Base-by-base conservation (phyloP, 1,140 invertebrate genomes). In the Mycetomoellerius zeteki region DNA sequence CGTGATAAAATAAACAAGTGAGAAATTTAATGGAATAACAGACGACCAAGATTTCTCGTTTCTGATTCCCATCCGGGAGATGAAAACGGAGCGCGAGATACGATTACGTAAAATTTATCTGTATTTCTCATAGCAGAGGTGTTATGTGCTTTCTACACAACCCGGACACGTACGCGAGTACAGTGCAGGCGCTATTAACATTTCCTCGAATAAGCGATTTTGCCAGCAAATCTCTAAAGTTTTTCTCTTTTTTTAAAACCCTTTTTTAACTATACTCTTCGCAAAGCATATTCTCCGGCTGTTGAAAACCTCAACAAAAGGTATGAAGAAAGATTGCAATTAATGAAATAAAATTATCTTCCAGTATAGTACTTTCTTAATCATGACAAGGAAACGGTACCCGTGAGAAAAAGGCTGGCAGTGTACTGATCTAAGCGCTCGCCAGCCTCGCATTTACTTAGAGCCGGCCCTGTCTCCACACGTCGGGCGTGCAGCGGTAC, bases 391-490 rank as follows among this genome's bases (percentile, higher is more conserved):
- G 80, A 84, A 84, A 84, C 80, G 80, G 80, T 84, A 84, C 54
- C 54, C 80, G 80, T 84, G 80, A 84, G 80, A 84, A 84, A 84
- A 84, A 84, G 80, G 10, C 21, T 73, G 52, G 80, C 80, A 73
- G 72, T 75, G 37, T 37, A 56, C 80, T 73, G 80, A 84, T 84
- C 80, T 60, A 60, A 73, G 54, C 67, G 33, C 67, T 82, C 67
- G 67, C 37, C 37, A 60, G 27, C 24, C 24, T 84, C 69, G 80
- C 54, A 84, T 84, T 84, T 84, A 43, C 80, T 43, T 84, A 62
- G 80, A 73, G 54, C 80, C 80, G 80, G 69, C 69, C 67, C 80
- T 84, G 75, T 85, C 71, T 85, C 73, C 82, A 85, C 73, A 85
- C 73, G 73, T 85, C 73, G 82, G 73, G 47, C 82, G 47, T 78